Base-by-base conservation (phyloP, 2,888 invertebrate genomes). In the Leistus spinibarbis region DNA sequence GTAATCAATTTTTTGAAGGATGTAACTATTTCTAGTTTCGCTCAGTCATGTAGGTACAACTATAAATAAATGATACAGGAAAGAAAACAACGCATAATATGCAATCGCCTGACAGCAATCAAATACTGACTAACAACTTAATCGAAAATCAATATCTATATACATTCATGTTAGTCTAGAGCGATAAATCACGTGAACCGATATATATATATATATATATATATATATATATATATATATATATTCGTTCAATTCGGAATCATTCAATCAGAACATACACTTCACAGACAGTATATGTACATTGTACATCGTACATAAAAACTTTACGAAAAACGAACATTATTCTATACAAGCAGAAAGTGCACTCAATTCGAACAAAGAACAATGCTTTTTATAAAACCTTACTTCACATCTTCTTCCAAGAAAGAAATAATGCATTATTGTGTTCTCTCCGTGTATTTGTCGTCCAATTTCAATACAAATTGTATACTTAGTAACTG, bases 111-210 rank as follows among this genome's bases (percentile, higher is more conserved):
- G 60, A 19, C 60, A 60, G 20, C 60, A 60, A 19, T n/a, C 3
- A 40, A 40, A 40, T 13, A 5, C 10, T 40, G 40, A 2, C 40
- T 60, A 2, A 60, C 22, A 60, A 60, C 16, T 60, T 60, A 60
- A 60, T 60, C 19, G 16, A 17, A 60, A 60, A 60, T 60, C 60
- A 60, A 60, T 60, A 60, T 57, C 57, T 16, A 57, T n/a, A n/a
- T n/a, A n/a, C n/a, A n/a, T n/a, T 57, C 7, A 60, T 19, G 20
- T 60, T 16, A 10, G 60, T 60, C 19, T 19, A 5, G 19, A 22
- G 17, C 60, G 60, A 60, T 60, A 19, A 60, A 60, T 60, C 19
- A 19, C 19, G 56, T 20, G n/a, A n/a, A n/a, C n/a, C n/a, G n/a
- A n/a, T n/a, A n/a, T n/a, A n/a, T n/a, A n/a, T n/a, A n/a, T n/a